Percentiles rank a stretch among this genome's conserved stretches.
These are phyloP conservation scores for Excalfactoria chinensis DNA, from an alignment of 2,113 vertebrate genomes.

Conservation along the genomic window DNA sequence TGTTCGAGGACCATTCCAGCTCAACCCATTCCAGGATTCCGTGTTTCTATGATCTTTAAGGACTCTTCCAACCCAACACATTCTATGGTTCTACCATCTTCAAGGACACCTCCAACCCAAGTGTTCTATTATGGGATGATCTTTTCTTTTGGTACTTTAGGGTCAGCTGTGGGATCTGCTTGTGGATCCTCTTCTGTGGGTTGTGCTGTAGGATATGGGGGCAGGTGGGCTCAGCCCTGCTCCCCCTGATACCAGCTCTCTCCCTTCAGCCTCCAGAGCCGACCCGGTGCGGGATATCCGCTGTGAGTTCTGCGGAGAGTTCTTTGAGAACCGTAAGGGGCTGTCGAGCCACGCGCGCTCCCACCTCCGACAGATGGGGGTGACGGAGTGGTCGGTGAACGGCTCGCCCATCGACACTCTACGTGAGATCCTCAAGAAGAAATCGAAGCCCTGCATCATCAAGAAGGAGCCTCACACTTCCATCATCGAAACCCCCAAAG, in stretches of 20 bases:
- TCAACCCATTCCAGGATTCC: too few species aligned
- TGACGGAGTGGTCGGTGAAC: constrained; percentile 95
- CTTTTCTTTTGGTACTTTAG: too few species aligned
- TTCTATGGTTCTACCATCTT: too few species aligned
- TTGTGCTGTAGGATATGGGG: accelerated
- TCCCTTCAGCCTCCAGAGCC: constrained; percentile 72
- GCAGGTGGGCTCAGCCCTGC: accelerated
- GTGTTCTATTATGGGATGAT: too few species aligned
- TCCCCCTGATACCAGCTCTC: not conserved
- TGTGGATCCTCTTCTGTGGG: accelerated
- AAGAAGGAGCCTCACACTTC: constrained; percentile 84
- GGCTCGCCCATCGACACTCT: constrained; percentile 95
- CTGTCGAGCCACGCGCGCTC: constrained; percentile 94
- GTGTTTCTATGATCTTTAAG: too few species aligned
- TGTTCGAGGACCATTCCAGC: too few species aligned
- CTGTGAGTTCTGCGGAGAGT: constrained; percentile 95
- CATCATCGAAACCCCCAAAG: constrained; percentile 63
- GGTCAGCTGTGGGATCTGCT: not conserved
- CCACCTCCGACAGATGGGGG: constrained; percentile 95
- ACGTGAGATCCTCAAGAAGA: constrained; percentile 90
- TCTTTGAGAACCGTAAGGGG: constrained; percentile 95
- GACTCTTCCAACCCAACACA: too few species aligned
- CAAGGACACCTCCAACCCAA: not conserved
- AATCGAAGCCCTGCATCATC: constrained; percentile 76
- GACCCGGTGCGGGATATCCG: constrained; percentile 86